These are phyloP conservation scores for Gymnarchus niloticus DNA, from an alignment of 2,113 vertebrate species.

Conservation along the genomic window DNA sequence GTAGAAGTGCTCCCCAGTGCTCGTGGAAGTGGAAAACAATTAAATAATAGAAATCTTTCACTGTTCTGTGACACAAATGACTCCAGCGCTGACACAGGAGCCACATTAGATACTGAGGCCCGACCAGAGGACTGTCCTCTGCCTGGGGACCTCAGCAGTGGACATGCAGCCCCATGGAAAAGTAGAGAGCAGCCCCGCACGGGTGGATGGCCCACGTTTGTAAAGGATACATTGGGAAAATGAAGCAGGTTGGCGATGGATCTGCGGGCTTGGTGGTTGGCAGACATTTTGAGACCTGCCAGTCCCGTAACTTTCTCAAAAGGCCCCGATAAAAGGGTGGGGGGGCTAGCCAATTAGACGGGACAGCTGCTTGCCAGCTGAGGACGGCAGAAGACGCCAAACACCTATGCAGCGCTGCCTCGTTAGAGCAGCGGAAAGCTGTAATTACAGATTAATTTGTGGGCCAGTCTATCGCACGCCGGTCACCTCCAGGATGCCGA, in stretches of 20 bases:
- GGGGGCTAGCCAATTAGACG: conserved; percentile 21
- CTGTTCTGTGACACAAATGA: conserved; percentile 44
- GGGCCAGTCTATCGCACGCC: conserved; percentile 51
- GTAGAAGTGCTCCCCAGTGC: conserved; percentile 61
- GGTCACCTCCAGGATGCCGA: conserved; percentile 55
- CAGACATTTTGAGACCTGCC: background rate
- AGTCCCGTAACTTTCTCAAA: background rate
- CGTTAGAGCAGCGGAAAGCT: conserved; percentile 57
- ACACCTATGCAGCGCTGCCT: conserved; percentile 45
- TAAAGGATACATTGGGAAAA: background rate
- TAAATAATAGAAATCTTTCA: conserved; percentile 63
- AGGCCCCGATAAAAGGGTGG: conserved; percentile 15
- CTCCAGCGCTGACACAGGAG: background rate
- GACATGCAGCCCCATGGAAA: background rate
- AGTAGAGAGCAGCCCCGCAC: background rate
- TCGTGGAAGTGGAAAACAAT: conserved; percentile 66
- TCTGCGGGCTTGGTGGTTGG: background rate
- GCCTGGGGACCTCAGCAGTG: background rate
- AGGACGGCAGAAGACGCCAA: background rate
- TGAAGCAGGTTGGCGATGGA: background rate
- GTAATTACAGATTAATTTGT: conserved; percentile 67
- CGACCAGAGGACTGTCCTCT: background rate
- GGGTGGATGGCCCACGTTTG: background rate
- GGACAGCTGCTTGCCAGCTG: conserved; percentile 32
- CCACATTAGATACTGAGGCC: background rate